Base-by-base conservation (phyloP, 2,113 vertebrate species). In the Sinocyclocheilus grahami region DNA sequence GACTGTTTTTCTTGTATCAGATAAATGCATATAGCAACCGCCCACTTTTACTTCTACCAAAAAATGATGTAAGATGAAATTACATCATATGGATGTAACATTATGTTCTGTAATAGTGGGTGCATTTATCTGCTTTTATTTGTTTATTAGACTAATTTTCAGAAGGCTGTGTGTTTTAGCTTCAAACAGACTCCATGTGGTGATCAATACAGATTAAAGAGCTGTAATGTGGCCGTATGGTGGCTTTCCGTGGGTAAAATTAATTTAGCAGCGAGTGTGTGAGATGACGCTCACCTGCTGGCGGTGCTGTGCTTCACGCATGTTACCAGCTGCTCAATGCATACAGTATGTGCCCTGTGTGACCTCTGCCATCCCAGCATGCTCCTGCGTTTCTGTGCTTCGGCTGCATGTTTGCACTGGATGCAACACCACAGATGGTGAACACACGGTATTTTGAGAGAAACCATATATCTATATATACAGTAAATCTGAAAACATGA, bases 291-390 rank as follows among this genome's bases (percentile, higher is more conserved):
- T 69, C 27, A 30, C 27, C 65, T 69, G 30, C 67, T 37, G 65
- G 4, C 4, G 4, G 13, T 0, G 18, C 16, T 8, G 67, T 71
- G 67, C 39, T 67, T 67, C 27, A 8, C 2, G 13, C 1, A 5
- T 33, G 67, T 71, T 37, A 37, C 67, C 67, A 71, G 33, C 67
- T 37, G 67, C 16, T 39, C 33, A 20, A 14, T 67, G 63, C 63
- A 67, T 67, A n/a, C n/a, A n/a, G n/a, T n/a, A 67, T 67, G 63
- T 67, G 63, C 5, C 63, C 63, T 30, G 63, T 67, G 63, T 67
- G 63, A 67, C 63, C 24, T 65, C 24, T 65, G 62, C 63, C 1
- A 0, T 63, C 22, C 60, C 60, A 63, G 60, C 22, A 3, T 63
- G 20, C 62, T 65, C 62, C 12, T 65, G 42, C 2, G 9, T 5